Evolutionary conservation across 2,113 vertebrate species (phyloP).

Genomic region (Scalopus aquaticus): DNA sequence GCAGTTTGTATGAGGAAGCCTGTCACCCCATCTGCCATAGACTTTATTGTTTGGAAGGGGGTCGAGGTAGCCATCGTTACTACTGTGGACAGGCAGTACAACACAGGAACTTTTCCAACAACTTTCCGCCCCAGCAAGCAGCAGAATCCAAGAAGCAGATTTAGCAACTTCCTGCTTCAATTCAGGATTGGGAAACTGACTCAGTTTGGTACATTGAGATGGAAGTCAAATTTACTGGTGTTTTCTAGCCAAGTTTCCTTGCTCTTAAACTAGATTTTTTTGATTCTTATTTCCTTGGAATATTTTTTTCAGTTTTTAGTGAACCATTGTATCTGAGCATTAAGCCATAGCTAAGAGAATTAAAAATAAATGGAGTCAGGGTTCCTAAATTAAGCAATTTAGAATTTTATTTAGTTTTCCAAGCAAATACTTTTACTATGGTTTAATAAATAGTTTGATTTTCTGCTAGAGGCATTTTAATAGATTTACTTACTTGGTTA

Average conservation of each 20-base stretch:
- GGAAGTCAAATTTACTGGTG: background rate
- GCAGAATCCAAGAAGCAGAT: too few relatives aligned
- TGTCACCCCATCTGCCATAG: too few relatives aligned
- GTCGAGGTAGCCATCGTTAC: too few relatives aligned
- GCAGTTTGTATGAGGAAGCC: too few relatives aligned
- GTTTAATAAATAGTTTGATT: background rate
- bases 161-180: too few relatives aligned
- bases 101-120: too few relatives aligned
- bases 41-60: too few relatives aligned
- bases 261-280: background rate
- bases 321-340: background rate
- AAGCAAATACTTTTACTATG: background rate
- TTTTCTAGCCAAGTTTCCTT: background rate
- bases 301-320: background rate
- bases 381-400: background rate
- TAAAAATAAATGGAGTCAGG: conserved; percentile 12
- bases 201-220: background rate
- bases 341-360: background rate
- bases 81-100: too few relatives aligned
- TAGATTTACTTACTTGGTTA: background rate
- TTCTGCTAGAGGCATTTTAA: background rate
- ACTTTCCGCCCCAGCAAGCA: too few relatives aligned
- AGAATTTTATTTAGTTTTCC: background rate
- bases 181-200: background rate
- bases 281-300: background rate